phyloP scores from a whole-genome alignment of 2,888 invertebrate species.

The Seira ritae region DNA sequence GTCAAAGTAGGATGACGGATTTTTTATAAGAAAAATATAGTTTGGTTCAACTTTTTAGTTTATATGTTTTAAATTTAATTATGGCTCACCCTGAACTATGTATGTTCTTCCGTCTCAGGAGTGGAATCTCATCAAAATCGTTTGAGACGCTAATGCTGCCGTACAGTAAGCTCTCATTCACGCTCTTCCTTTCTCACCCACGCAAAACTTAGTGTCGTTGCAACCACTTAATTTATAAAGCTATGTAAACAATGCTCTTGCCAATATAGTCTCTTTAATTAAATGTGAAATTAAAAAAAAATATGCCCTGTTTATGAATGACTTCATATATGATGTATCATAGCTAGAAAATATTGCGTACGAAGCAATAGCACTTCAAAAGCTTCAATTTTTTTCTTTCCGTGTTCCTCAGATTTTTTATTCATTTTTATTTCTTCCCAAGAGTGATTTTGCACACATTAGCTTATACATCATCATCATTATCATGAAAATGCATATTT shows the following conservation, averaged over 20 bases:
- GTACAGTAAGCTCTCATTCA: not conserved
- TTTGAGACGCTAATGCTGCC: not conserved
- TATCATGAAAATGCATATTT: not conserved
- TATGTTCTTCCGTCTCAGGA: constrained; percentile 15
- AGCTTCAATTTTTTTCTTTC: no score
- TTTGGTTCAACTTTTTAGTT: no score
- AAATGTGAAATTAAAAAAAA: no score
- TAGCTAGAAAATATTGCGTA: no score
- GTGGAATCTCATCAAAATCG: not conserved
- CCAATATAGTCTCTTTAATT: no score
- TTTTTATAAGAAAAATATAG: not conserved
- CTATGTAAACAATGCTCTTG: not conserved
- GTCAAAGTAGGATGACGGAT: not conserved
- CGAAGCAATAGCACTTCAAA: no score
- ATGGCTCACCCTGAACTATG: constrained; percentile 55
- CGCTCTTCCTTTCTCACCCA: not conserved
- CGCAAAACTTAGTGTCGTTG: not conserved
- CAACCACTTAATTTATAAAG: no score
- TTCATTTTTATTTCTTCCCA: not conserved
- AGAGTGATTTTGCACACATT: not conserved
- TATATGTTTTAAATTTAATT: no score
- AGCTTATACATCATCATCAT: not conserved
- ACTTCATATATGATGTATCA: not conserved
- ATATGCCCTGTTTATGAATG: not conserved
- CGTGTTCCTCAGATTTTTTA: not conserved